These are phyloP conservation scores for Hydroisotoma schaefferi DNA, from an alignment of 2,888 invertebrate species.

Conservation along the genomic window DNA sequence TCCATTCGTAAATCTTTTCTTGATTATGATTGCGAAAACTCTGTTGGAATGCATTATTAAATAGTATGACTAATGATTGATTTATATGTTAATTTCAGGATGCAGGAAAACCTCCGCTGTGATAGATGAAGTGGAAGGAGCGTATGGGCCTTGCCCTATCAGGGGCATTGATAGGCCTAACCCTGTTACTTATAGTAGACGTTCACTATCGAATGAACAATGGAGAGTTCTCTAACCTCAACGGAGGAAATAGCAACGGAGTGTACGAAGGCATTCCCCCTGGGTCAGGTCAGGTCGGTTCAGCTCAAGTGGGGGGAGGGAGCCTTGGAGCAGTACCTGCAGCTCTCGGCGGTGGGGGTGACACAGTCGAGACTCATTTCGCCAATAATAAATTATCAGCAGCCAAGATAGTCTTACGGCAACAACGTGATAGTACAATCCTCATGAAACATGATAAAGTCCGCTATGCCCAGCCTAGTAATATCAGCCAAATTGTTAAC, in stretches of 20 bases:
- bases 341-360: conserved; percentile 22
- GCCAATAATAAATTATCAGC: conserved; percentile 46
- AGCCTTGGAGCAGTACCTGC: conserved; percentile 18
- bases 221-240: conserved; percentile 33
- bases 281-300: conserved; percentile 36
- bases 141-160: conserved; percentile 46
- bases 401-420: conserved; percentile 38
- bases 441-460: conserved; percentile 47
- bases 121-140: conserved; percentile 48
- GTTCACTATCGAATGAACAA: conserved; percentile 47
- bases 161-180: conserved; percentile 48
- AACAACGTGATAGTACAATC: conserved; percentile 44
- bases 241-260: conserved; percentile 17
- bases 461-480: conserved; percentile 45
- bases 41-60: too few species aligned
- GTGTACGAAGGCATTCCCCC: conserved; percentile 27
- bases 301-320: conserved; percentile 29
- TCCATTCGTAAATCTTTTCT: too few species aligned
- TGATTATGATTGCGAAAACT: too few species aligned
- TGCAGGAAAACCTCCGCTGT: conserved; percentile 37
- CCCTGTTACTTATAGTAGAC: conserved; percentile 46
- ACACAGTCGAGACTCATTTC: conserved; percentile 47
- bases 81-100: conserved; percentile 25
- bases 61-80: too few species aligned
- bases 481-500: conserved; percentile 46